These are phyloP conservation scores for Orgyia antiqua DNA, from an alignment of 2,888 invertebrate genomes.

Conservation along the genomic window DNA sequence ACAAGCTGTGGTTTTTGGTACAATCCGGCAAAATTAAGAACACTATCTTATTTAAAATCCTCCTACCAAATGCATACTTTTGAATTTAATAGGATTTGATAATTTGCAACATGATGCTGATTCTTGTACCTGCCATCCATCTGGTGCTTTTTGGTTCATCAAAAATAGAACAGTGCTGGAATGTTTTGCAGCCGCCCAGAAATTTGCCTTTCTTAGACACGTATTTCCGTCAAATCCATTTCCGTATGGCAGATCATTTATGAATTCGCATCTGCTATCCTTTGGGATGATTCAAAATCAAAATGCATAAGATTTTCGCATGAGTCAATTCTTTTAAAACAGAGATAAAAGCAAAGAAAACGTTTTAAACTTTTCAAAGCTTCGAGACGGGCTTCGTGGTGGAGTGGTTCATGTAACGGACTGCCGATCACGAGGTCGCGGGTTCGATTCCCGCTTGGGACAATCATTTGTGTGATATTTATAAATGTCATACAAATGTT, in stretches of 20 bases:
- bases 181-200: conserved; percentile 31
- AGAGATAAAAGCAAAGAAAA: too few relatives aligned
- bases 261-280: conserved; percentile 7
- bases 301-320: too few relatives aligned
- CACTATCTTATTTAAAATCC: not conserved
- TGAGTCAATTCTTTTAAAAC: too few relatives aligned
- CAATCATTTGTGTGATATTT: too few relatives aligned
- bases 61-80: conserved; percentile 4
- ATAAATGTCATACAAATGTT: too few relatives aligned
- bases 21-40: conserved; percentile 34
- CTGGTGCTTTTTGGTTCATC: conserved; percentile 65
- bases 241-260: conserved; percentile 13
- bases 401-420: too few relatives aligned
- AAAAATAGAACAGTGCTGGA: conserved; percentile 55
- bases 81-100: conserved; percentile 33
- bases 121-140: conserved; percentile 66
- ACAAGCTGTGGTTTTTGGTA: conserved; percentile 65
- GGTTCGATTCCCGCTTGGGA: too few relatives aligned
- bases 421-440: too few relatives aligned
- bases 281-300: too few relatives aligned
- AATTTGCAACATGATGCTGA: conserved; percentile 72
- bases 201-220: conserved; percentile 26
- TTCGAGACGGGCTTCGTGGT: too few relatives aligned
- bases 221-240: conserved; percentile 27
- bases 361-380: too few relatives aligned